A percentile compares a stretch with the other conserved stretches of the same genome.
Evolutionary conservation across 2,797 vertebrate genomes (phyloP).

Genomic region (Cryptoblepharus egeriae): DNA sequence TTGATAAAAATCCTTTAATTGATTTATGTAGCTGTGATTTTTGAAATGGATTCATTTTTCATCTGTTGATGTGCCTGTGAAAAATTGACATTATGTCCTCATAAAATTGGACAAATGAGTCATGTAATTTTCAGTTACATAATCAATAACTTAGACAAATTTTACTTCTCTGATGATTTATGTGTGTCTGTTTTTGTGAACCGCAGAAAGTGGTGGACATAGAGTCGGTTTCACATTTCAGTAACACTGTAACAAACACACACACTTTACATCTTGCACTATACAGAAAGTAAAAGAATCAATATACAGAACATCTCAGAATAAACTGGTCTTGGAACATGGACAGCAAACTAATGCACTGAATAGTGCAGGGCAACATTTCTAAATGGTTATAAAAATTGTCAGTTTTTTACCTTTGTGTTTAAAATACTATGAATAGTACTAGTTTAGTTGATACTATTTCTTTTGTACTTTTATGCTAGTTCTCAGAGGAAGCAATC

Average conservation of each 20-base stretch:
- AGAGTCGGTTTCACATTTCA: slow-evolving; percentile 57
- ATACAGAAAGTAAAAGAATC: slow-evolving; percentile 18
- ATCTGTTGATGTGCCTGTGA: slow-evolving; percentile 75
- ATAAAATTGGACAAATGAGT: slow-evolving; percentile 92
- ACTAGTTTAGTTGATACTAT: rapidly evolving
- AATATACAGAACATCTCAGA: neutral
- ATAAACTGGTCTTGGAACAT: neutral
- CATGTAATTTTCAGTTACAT: slow-evolving; percentile 94
- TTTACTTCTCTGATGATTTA: slow-evolving; percentile 92
- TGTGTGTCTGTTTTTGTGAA: slow-evolving; percentile 80
- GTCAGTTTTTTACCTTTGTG: rapidly evolving
- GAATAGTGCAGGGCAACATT: neutral
- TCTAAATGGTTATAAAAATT: neutral
- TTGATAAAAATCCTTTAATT: slow-evolving; percentile 74
- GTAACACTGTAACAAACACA: slow-evolving; percentile 31
- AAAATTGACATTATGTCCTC: slow-evolving; percentile 84
- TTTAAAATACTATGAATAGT: neutral
- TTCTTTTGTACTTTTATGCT: neutral
- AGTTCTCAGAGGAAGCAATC: neutral
- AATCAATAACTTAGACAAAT: slow-evolving; percentile 94
- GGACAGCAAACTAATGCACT: neutral
- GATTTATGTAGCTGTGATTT: slow-evolving; percentile 71
- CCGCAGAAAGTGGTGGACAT: slow-evolving; percentile 53
- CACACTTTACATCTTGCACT: slow-evolving; percentile 40
- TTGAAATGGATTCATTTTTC: slow-evolving; percentile 77